Percentiles rank a stretch among this genome's conserved stretches.
These are phyloP conservation scores for Sebastolobus altivelis DNA, from an alignment of 2,797 vertebrate species.

Conservation along the genomic window DNA sequence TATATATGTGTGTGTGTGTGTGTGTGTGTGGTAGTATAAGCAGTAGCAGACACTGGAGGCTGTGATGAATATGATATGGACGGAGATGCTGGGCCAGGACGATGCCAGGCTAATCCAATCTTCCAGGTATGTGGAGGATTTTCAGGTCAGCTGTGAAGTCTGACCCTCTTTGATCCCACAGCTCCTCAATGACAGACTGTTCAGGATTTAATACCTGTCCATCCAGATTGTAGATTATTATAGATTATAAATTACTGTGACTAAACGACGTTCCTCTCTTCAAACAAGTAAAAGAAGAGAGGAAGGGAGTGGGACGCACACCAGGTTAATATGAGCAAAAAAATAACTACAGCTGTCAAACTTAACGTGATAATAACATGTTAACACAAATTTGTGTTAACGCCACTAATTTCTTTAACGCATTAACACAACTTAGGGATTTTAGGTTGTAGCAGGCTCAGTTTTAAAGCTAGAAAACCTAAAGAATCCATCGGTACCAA, in stretches of 20 bases:
- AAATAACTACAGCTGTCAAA: too few relatives aligned
- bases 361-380: too few relatives aligned
- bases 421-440: too few relatives aligned
- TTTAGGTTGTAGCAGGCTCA: too few relatives aligned
- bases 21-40: background rate
- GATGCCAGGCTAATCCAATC: constrained; percentile 46
- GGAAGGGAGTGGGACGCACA: background rate
- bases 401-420: too few relatives aligned
- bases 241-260: too few relatives aligned
- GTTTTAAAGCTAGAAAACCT: too few relatives aligned
- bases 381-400: too few relatives aligned
- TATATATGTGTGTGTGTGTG: background rate
- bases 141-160: constrained; percentile 39
- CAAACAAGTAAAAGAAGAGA: background rate
- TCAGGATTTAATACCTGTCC: background rate
- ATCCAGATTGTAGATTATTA: too few relatives aligned
- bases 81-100: background rate
- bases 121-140: constrained; percentile 41
- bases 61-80: background rate
- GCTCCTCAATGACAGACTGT: constrained; percentile 23
- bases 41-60: background rate
- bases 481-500: too few relatives aligned
- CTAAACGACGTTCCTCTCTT: background rate
- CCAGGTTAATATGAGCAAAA: too few relatives aligned
- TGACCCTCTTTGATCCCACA: constrained; percentile 38